Evolutionary conservation across 1,140 invertebrate species (phyloP), one percentile per base, ranked within the genome.

Genomic region (Neuroterus valhalla): DNA sequence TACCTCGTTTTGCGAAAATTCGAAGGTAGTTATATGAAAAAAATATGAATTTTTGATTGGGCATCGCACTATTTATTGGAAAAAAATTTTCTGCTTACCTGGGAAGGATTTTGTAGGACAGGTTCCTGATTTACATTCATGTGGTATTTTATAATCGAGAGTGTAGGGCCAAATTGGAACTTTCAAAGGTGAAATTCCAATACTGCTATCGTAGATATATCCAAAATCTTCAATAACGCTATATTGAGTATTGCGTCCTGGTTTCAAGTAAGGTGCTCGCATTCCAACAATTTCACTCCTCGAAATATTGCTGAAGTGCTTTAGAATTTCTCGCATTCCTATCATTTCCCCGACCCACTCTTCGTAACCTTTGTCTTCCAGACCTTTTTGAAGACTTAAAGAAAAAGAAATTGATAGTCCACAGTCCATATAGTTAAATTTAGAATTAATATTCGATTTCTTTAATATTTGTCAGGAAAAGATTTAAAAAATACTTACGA

Each of bases 161-260:
- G 97, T 98, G 89, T 98, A 98, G 0, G 97, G 97, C 97, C 97
- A 98, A 52, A 97, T 93, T n/a, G 97, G 96, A 38, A 94, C 91
- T 75, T 93, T 92, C 1, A 93, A 87, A n/a, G 95, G 95, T 2
- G 96, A 96, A 26, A 96, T 95, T 46, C 96, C 95, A 74, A 98
- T 93, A 2, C 96, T 97, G 82, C 96, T 97, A 85, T 98, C 97
- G 87, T 97, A 98, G 77, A 97, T 95, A 85, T 96, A 97, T 4
- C 95, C 95, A 87, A 97, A 97, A 86, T 98, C 96, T 91, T 96
- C 95, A 55, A 97, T 88, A 19, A 97, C 96, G 91, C 97, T 96
- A 85, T 96, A 98, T 88, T 98, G 96, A 4, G 96, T 96, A 84
- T 98, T 97, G 81, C 96, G 92, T 71, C 97, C 97, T 10, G 96